A percentile compares a stretch with the other conserved stretches of the same genome.
phyloP scores from a whole-genome alignment of 2,797 vertebrate species.

The Hozukius guyotensis region DNA sequence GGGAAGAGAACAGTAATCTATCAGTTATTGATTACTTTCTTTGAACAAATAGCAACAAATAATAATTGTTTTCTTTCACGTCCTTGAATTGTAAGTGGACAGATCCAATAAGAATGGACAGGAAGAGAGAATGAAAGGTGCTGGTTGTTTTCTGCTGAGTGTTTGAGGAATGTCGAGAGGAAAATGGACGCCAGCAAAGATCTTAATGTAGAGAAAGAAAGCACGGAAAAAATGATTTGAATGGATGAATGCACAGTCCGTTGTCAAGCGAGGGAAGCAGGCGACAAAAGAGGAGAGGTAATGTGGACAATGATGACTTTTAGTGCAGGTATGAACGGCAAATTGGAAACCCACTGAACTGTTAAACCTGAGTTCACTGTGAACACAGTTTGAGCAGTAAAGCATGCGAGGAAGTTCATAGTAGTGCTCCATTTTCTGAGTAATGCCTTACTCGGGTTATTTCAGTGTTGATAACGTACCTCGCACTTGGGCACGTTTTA shows the following conservation, averaged over 20 bases:
- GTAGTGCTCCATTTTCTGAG: not conserved
- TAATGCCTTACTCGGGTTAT: not conserved
- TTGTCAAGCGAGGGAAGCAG: not conserved
- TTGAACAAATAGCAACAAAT: constrained; percentile 10
- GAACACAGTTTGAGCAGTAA: not conserved
- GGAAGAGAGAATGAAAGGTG: constrained; percentile 14
- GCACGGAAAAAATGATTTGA: not conserved
- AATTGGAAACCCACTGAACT: constrained; percentile 4
- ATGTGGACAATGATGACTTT: not conserved
- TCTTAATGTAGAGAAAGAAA: not conserved
- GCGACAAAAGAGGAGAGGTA: not conserved
- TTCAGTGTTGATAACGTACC: not conserved
- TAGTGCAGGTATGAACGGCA: not conserved
- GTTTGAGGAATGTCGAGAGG: not conserved
- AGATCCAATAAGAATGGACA: not conserved
- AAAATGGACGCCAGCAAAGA: not conserved
- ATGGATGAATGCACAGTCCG: not conserved
- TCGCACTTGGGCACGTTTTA: not conserved
- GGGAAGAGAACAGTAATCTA: not conserved
- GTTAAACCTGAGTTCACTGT: not conserved
- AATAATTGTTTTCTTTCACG: constrained; percentile 6
- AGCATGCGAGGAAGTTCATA: not conserved
- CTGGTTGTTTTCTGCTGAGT: not conserved
- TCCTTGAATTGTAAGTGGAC: constrained; percentile 29
- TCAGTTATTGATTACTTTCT: constrained; percentile 32